These are phyloP conservation scores for Ceyx melanurus DNA, from an alignment of 2,113 vertebrate species.

Conservation along the genomic window DNA sequence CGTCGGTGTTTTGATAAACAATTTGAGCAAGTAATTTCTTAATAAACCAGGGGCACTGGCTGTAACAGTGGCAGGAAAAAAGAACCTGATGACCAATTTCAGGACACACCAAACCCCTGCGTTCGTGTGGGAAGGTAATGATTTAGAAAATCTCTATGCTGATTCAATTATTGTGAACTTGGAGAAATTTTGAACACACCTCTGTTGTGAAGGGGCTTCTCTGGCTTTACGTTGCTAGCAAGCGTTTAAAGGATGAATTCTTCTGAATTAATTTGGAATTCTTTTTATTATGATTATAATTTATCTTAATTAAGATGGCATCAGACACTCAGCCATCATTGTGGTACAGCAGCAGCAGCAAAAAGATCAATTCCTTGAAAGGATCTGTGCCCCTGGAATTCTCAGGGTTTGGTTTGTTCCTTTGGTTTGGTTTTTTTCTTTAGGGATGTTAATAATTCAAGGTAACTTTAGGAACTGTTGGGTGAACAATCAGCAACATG, in stretches of 20 bases:
- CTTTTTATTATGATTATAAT: not conserved
- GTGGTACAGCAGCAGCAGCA: not conserved
- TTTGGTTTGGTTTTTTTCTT: not conserved
- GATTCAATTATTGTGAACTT: slow-evolving; percentile 69
- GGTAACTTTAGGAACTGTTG: not conserved
- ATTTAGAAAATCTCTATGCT: slow-evolving; percentile 68
- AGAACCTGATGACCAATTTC: slow-evolving; percentile 13
- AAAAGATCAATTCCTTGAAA: slow-evolving; percentile 15
- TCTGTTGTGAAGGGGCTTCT: slow-evolving; percentile 60
- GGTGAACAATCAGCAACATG: slow-evolving; percentile 48
- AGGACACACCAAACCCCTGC: not conserved
- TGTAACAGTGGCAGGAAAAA: not conserved
- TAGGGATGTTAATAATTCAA: slow-evolving; percentile 10
- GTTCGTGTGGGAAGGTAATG: slow-evolving; percentile 71
- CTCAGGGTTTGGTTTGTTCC: not conserved
- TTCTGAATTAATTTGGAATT: not conserved
- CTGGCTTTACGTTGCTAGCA: slow-evolving; percentile 64
- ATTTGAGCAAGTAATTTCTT: slow-evolving; percentile 39
- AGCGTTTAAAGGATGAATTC: slow-evolving; percentile 51
- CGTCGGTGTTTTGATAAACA: slow-evolving; percentile 41
- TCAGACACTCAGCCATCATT: not conserved
- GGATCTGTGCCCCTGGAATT: not conserved
- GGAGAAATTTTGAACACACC: slow-evolving; percentile 49
- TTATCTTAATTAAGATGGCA: slow-evolving; percentile 28
- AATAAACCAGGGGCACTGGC: slow-evolving; percentile 13